Conservation (phyloP, 1,140 invertebrate species). For the Nilaparvata lugens region DNA sequence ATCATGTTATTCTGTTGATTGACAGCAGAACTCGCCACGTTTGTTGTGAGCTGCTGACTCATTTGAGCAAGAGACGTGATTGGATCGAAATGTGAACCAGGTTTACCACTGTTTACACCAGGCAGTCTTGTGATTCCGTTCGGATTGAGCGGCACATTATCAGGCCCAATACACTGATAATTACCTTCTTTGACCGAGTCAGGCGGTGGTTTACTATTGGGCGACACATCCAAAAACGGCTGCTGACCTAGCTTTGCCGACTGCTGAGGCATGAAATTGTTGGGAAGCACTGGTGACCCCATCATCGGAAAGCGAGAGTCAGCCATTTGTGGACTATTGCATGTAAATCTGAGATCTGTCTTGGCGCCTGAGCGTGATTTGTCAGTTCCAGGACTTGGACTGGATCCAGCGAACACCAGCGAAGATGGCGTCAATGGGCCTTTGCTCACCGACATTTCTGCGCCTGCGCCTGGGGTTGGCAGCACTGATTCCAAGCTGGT, state of each 20-base stretch:
- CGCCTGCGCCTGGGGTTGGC: slow-evolving; percentile 14
- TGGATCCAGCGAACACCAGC: not conserved
- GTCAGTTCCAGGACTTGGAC: slow-evolving; percentile 10
- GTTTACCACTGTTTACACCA: slow-evolving; percentile 34
- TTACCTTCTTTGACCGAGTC: not conserved
- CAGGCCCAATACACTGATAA: slow-evolving; percentile 35
- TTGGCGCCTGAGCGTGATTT: slow-evolving; percentile 7
- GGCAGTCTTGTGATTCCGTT: slow-evolving; percentile 55
- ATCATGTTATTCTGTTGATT: slow-evolving; percentile 36
- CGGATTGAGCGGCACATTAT: slow-evolving; percentile 76
- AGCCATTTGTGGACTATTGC: slow-evolving; percentile 9
- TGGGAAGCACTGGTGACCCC: slow-evolving; percentile 10
- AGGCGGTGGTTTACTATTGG: slow-evolving; percentile 12
- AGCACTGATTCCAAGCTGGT: slow-evolving; percentile 20
- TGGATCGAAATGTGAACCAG: slow-evolving; percentile 70
- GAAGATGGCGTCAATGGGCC: slow-evolving; percentile 21
- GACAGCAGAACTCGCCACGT: slow-evolving; percentile 47
- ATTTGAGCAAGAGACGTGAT: slow-evolving; percentile 89
- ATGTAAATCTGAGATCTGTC: slow-evolving; percentile 13
- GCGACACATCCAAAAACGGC: slow-evolving; percentile 17
- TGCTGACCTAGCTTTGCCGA: slow-evolving; percentile 13
- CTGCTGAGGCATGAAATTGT: slow-evolving; percentile 15
- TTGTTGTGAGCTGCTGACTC: slow-evolving; percentile 82
- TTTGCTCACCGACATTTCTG: slow-evolving; percentile 13
- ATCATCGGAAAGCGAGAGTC: slow-evolving; percentile 16